phyloP scores from a whole-genome alignment of 2,113 vertebrate genomes.

The Syngnathus floridae region DNA sequence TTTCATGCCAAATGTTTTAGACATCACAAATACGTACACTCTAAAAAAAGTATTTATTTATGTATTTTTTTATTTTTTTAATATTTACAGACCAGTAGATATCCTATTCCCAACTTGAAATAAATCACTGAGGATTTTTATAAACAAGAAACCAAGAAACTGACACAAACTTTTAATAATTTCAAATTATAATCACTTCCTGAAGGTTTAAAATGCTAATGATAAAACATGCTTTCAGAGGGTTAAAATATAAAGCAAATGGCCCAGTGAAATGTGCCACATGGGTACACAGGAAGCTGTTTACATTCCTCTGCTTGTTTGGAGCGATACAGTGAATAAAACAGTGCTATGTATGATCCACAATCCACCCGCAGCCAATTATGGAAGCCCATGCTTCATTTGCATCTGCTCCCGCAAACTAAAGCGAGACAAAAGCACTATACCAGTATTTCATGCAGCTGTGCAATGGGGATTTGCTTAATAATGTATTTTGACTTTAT shows the following conservation, averaged over 20 bases:
- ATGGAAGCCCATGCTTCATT: slow-evolving; percentile 26
- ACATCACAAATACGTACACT: too few relatives aligned
- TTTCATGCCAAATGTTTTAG: too few relatives aligned
- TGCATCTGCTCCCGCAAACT: slow-evolving; percentile 31
- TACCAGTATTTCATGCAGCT: slow-evolving; percentile 1
- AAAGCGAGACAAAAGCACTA: slow-evolving; percentile 15
- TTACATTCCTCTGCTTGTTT: slow-evolving; percentile 1
- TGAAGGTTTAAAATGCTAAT: neutral
- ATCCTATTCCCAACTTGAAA: too few relatives aligned
- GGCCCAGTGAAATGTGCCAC: neutral
- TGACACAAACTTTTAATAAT: too few relatives aligned
- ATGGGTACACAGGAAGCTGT: slow-evolving; percentile 3
- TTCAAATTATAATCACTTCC: too few relatives aligned
- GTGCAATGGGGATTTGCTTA: slow-evolving; percentile 7
- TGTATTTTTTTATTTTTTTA: too few relatives aligned
- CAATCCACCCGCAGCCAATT: slow-evolving; percentile 25
- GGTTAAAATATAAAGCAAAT: neutral
- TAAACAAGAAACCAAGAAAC: too few relatives aligned
- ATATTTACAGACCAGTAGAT: too few relatives aligned
- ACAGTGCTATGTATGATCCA: slow-evolving; percentile 15
- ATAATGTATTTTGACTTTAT: neutral
- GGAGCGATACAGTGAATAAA: neutral
- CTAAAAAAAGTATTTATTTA: too few relatives aligned
- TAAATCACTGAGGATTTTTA: too few relatives aligned
- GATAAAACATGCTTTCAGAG: neutral